Base-by-base conservation (phyloP, 2,888 invertebrate species). In the Euclidia mi region DNA sequence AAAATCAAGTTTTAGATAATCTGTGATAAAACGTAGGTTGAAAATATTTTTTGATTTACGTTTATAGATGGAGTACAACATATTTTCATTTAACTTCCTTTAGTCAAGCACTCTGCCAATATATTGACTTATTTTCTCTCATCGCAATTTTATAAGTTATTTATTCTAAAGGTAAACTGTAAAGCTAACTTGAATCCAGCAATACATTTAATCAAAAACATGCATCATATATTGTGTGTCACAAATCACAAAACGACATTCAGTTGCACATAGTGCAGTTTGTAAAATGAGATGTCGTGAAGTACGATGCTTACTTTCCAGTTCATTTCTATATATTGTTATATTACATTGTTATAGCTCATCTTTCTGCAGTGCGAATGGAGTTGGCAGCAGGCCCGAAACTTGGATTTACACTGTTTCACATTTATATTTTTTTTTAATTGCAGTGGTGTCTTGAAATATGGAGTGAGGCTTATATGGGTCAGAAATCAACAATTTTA, bases 361-460 rank as follows among this genome's bases (percentile, higher is more conserved):
- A 88, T 88, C 84, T 85, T 85, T 84, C 83, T 88, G 86, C 88
- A 87, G 82, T 87, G 85, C 84, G 87, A 88, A 84, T 78, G 58
- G 72, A 79, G 75, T 87, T 89, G 89, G 89, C 89, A 87, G 62
- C 58, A 68, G 73, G 81, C 89, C 89, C 85, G 75, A 72, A 69
- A 60, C 75, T 74, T 71, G 80, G 81, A 82, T 87, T 88, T 83
- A 85, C 84, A 85, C 81, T 75, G 71, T 67, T 74, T 74, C 69
- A 78, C 78, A 41, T 77, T 78, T 81, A 73, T n/a, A n/a, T n/a
- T 56, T 57, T 32, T 45, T 53, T 44, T 28, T 32, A 12, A 52
- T 57, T 65, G 62, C 43, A 55, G 52, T 62, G 41, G 40, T 55
- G 20, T 65, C 55, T 71, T 56, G 55, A 69, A 59, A 57, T 62